A percentile compares a stretch with the other conserved stretches of the same genome.
Evolutionary conservation across 2,797 vertebrate genomes (phyloP).

Genomic region (Remorina albescens): DNA sequence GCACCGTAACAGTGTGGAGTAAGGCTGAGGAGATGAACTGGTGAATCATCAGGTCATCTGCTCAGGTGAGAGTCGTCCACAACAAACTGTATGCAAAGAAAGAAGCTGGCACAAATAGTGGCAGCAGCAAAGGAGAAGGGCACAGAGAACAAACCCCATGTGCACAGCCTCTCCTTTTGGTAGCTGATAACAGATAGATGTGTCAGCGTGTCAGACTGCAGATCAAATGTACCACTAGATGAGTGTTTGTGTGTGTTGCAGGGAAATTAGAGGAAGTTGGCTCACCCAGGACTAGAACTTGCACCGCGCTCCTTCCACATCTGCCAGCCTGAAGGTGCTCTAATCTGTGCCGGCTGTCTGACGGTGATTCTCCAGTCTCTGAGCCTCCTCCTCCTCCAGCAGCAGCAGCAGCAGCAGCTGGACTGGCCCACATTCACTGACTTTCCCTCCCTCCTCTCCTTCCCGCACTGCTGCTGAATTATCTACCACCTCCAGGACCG

Average conservation of each 20-base stretch:
- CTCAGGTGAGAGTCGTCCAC: constrained; percentile 17
- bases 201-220: constrained; percentile 27
- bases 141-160: not conserved
- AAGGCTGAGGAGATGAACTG: constrained; percentile 31
- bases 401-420: constrained; percentile 61
- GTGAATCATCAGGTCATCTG: constrained; percentile 47
- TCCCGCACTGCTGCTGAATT: constrained; percentile 31
- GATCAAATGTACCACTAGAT: constrained; percentile 21
- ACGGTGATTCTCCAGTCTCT: constrained; percentile 46
- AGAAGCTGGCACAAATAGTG: not conserved
- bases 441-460: constrained; percentile 37
- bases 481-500: constrained; percentile 44
- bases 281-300: constrained; percentile 82
- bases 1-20: constrained; percentile 41
- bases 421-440: constrained; percentile 63
- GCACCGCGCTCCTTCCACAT: constrained; percentile 71
- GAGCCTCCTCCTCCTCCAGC: constrained; percentile 50
- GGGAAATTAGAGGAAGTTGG: constrained; percentile 51
- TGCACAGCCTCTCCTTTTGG: not conserved
- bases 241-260: constrained; percentile 17
- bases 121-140: not conserved
- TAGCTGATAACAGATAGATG: constrained; percentile 12
- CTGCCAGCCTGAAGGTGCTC: constrained; percentile 56
- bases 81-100: constrained; percentile 19
- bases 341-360: constrained; percentile 48